phyloP scores from a whole-genome alignment of 2,113 vertebrate species.

The Diglossa brunneiventris region DNA sequence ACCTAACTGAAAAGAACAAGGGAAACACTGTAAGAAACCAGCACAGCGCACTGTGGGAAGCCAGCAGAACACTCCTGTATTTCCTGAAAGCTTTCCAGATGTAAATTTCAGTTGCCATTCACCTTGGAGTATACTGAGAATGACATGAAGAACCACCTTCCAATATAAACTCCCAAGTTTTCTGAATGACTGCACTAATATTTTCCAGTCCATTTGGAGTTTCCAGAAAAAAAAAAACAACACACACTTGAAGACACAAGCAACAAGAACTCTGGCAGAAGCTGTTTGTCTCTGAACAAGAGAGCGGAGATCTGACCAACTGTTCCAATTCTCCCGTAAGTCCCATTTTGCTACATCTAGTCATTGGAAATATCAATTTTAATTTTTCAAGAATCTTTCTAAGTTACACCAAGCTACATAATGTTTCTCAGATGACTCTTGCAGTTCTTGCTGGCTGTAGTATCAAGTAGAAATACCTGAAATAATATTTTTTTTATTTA shows the following conservation, averaged over 20 bases:
- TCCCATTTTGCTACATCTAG: background rate
- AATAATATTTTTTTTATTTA: background rate
- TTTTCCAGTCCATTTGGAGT: background rate
- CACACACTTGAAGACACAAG: background rate
- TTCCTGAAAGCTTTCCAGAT: constrained; percentile 16
- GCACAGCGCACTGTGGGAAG: background rate
- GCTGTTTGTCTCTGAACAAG: background rate
- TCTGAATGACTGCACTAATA: background rate
- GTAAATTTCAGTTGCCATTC: background rate
- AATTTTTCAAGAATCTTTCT: background rate
- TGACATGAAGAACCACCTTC: background rate
- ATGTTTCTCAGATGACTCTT: background rate
- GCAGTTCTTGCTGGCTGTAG: background rate
- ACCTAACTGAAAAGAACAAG: background rate
- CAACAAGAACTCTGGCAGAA: background rate
- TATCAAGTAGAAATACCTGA: background rate
- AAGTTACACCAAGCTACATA: background rate
- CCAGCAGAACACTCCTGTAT: background rate
- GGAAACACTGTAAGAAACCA: background rate
- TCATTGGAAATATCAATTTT: background rate
- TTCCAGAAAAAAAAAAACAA: background rate
- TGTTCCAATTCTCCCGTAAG: background rate
- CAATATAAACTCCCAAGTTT: background rate
- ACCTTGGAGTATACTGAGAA: background rate
- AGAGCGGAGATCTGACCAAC: background rate